Base-by-base conservation (phyloP, 2,888 invertebrate species). In the Lasioglossum malachurum region DNA sequence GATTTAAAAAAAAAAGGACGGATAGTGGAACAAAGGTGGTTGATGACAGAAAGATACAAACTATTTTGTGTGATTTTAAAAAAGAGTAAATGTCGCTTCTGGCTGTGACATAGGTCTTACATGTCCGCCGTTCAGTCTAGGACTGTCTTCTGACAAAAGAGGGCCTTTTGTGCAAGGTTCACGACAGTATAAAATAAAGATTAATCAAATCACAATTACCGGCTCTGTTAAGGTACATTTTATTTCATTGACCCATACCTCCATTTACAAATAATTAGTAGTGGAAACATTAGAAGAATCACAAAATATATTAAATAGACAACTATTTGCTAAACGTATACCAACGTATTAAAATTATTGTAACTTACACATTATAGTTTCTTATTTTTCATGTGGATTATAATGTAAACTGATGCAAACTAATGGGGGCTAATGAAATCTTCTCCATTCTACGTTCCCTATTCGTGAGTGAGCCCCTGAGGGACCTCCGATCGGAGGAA, bases 31-130 rank as follows among this genome's bases (percentile, higher is more conserved):
- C 75, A 76, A 74, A 69, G 80, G 44, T 35, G 78, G 78, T 83
- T 74, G 86, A 80, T 80, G 80, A 81, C 83, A 80, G 86, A 89
- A 67, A 82, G 88, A 89, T 90, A 92, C 90, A 85, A 93, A 91
- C 88, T 93, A 93, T 92, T 92, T 93, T 88, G 92, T 91, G 89
- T 89, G 91, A 92, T 93, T 93, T 92, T 89, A 90, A 91, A 90
- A 93, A 90, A 90, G 91, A 92, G 92, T 92, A 88, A 91, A 92
- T 87, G 88, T 93, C 91, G 91, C 91, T 92, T 88, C 89, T 90
- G 92, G 93, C 93, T 90, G 82, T 93, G 93, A 93, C 94, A 93
- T 92, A 90, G 93, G 92, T 94, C 94, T 94, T 94, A 93, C 93
- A 94, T 94, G 94, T 94, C 94, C 91, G 93, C 93, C 93, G 92